A percentile compares a stretch with the other conserved stretches of the same genome.
These are phyloP conservation scores for Tricholauxania praeusta DNA, from an alignment of 2,888 invertebrate species.

Conservation along the genomic window DNA sequence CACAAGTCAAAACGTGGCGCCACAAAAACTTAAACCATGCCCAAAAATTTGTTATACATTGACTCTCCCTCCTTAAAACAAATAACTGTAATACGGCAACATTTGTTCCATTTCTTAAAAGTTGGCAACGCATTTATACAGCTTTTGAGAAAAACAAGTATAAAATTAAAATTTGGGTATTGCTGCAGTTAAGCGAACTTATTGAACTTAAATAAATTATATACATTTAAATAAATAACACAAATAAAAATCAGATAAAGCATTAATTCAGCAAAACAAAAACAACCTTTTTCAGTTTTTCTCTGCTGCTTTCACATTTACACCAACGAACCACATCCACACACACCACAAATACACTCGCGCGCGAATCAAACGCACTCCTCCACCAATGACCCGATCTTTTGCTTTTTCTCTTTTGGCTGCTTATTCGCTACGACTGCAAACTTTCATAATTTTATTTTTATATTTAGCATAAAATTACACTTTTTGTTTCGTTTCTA, in stretches of 20 bases:
- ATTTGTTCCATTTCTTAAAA: neutral
- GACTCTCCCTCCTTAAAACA: neutral
- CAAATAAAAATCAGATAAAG: neutral
- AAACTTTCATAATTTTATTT: too few species aligned
- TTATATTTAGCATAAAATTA: too few species aligned
- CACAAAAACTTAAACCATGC: too few species aligned
- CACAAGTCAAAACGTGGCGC: too few species aligned
- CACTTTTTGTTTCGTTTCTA: too few species aligned
- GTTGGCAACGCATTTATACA: neutral
- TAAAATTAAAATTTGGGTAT: neutral
- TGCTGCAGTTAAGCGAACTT: neutral
- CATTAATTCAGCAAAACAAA: neutral
- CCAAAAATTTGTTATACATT: too few species aligned
- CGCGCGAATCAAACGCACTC: conserved; percentile 1
- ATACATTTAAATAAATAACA: conserved; percentile 26
- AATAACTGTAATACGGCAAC: neutral
- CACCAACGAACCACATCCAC: neutral
- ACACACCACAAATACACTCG: neutral
- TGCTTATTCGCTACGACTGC: too few species aligned
- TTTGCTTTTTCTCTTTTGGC: neutral
- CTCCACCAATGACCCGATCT: neutral
- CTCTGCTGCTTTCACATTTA: neutral
- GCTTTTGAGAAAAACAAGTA: neutral
- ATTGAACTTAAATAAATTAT: neutral
- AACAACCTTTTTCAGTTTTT: conserved; percentile 15